Conservation (phyloP, 2,797 vertebrate species). For the Monodelphis domestica region DNA sequence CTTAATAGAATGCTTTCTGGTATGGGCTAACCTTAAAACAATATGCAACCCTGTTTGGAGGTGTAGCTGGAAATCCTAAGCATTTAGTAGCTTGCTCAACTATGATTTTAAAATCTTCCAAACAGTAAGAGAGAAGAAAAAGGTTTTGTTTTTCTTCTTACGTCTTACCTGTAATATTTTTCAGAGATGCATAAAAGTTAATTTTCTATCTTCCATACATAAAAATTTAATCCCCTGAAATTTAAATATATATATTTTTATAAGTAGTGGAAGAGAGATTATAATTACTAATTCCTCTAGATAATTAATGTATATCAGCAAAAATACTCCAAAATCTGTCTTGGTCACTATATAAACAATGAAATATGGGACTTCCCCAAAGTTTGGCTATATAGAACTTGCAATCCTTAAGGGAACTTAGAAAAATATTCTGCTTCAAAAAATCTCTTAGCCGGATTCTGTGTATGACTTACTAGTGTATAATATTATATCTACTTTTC, state of each 20-base stretch:
- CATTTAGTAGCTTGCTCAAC: not conserved
- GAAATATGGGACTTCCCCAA: slow-evolving; percentile 3
- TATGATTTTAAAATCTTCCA: not conserved
- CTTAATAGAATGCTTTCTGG: not conserved
- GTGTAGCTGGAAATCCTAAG: not conserved
- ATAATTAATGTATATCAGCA: slow-evolving; percentile 19
- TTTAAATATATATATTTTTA: slow-evolving; percentile 2
- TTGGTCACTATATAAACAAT: slow-evolving; percentile 1
- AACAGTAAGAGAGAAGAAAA: not conserved
- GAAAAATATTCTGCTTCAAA: not conserved
- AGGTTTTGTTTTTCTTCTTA: slow-evolving; percentile 31
- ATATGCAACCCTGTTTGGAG: not conserved
- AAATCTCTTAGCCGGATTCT: not conserved
- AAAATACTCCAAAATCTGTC: slow-evolving; percentile 6
- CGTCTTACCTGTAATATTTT: slow-evolving; percentile 26
- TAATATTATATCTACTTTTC: not conserved
- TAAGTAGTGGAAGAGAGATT: slow-evolving; percentile 9
- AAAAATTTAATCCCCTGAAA: slow-evolving; percentile 39
- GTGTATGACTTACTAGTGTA: not conserved
- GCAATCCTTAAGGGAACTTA: not conserved
- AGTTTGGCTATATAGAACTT: slow-evolving; percentile 8
- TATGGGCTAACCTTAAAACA: not conserved
- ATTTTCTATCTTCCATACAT: slow-evolving; percentile 2
- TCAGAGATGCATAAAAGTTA: slow-evolving; percentile 14
- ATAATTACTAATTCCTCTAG: slow-evolving; percentile 25